phyloP scores from a whole-genome alignment of 2,797 vertebrate species.

The Galago senegalensis region DNA sequence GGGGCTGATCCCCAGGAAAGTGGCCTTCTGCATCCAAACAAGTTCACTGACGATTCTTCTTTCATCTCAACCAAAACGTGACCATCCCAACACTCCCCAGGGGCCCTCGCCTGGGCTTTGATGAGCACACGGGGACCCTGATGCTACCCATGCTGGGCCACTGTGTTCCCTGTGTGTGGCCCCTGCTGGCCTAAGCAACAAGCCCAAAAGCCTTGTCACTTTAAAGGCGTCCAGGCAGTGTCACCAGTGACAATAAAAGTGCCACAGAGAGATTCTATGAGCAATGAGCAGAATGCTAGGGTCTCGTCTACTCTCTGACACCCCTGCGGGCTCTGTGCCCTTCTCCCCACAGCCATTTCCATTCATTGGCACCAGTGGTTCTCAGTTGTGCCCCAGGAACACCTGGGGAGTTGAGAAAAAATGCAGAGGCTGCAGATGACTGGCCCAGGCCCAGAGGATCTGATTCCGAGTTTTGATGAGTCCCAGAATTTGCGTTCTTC shows the following conservation, averaged over 20 bases:
- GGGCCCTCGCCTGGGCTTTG: neutral
- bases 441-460: neutral
- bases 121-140: no score
- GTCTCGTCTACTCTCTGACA: accelerated
- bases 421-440: neutral
- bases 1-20: neutral
- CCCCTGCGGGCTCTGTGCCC: neutral
- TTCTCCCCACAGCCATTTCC: neutral
- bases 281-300: neutral
- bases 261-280: neutral
- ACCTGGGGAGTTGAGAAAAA: neutral
- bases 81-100: neutral
- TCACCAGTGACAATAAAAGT: no score
- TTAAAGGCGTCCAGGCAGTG: neutral
- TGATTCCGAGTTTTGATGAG: neutral
- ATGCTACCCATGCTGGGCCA: accelerated
- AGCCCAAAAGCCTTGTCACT: neutral
- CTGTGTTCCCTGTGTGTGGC: no score
- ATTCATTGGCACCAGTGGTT: neutral
- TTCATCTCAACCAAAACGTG: neutral
- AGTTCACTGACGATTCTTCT: neutral
- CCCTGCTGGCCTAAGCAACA: neutral
- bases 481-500: neutral
- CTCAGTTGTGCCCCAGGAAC: neutral
- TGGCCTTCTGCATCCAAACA: no score